phyloP scores from a whole-genome alignment of 2,113 vertebrate genomes.

The Plecotus auritus region DNA sequence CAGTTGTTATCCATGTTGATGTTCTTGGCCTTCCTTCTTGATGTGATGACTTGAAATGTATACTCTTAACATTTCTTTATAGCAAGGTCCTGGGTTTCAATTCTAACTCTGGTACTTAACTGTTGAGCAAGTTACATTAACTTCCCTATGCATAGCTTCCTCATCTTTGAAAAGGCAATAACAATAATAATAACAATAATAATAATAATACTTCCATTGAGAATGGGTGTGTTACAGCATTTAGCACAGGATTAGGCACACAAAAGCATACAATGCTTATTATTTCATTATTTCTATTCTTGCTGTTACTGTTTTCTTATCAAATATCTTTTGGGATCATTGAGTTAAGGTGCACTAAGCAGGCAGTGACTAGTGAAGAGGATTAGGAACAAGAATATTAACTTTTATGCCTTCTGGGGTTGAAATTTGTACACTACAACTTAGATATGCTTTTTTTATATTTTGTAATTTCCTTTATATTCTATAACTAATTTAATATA shows the following conservation, averaged over 20 bases:
- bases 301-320: background rate
- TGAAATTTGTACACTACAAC: background rate
- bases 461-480: background rate
- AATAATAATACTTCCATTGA: background rate
- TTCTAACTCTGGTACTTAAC: background rate
- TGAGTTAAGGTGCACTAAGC: background rate
- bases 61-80: background rate
- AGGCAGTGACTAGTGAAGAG: background rate
- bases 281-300: background rate
- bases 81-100: background rate
- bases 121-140: background rate
- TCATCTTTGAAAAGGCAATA: background rate
- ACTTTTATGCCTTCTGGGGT: background rate
- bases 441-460: background rate
- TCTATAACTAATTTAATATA: background rate
- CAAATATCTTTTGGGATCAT: background rate
- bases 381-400: background rate
- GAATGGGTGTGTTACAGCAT: background rate
- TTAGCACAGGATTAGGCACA: background rate
- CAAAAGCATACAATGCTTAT: background rate
- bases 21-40: background rate
- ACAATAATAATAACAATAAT: background rate
- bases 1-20: background rate
- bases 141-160: background rate
- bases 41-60: background rate